A percentile compares a stretch with the other conserved stretches of the same genome.
phyloP scores from a whole-genome alignment of 2,888 invertebrate genomes.

The Megastigmus dorsalis region DNA sequence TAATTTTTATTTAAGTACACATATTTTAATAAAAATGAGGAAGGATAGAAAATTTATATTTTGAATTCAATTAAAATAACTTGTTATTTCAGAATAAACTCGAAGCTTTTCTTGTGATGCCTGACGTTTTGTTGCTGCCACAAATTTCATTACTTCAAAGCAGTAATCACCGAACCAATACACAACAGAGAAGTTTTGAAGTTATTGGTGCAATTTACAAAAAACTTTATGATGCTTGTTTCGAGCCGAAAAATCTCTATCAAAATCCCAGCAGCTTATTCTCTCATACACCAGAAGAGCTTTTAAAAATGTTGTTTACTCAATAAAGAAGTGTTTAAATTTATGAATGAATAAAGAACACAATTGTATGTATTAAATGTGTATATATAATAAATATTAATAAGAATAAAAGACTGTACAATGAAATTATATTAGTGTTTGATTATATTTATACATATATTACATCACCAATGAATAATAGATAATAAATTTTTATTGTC shows the following conservation, averaged over 20 bases:
- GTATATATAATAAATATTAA: constrained; percentile 20
- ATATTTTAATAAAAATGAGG: background rate
- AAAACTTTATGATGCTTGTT: constrained; percentile 88
- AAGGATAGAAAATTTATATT: background rate
- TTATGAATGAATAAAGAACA: background rate
- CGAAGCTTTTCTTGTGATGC: constrained; percentile 89
- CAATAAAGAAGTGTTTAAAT: background rate
- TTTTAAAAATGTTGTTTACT: constrained; percentile 75
- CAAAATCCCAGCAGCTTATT: constrained; percentile 84
- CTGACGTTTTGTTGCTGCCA: constrained; percentile 88
- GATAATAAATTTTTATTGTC: too few species aligned
- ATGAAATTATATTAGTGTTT: too few species aligned
- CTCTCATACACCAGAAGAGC: constrained; percentile 85
- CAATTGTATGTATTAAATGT: constrained; percentile 9
- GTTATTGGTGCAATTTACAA: constrained; percentile 92
- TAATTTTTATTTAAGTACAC: background rate
- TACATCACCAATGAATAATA: too few species aligned
- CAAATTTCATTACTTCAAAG: constrained; percentile 91
- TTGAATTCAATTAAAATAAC: constrained; percentile 6
- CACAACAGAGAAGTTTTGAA: constrained; percentile 88
- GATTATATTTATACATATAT: too few species aligned
- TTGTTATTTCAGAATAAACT: constrained; percentile 83
- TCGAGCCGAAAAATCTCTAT: constrained; percentile 87
- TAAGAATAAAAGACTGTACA: too few species aligned
- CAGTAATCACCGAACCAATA: constrained; percentile 81